Conservation (phyloP, 2,888 invertebrate species). For the Tortrix viridana region DNA sequence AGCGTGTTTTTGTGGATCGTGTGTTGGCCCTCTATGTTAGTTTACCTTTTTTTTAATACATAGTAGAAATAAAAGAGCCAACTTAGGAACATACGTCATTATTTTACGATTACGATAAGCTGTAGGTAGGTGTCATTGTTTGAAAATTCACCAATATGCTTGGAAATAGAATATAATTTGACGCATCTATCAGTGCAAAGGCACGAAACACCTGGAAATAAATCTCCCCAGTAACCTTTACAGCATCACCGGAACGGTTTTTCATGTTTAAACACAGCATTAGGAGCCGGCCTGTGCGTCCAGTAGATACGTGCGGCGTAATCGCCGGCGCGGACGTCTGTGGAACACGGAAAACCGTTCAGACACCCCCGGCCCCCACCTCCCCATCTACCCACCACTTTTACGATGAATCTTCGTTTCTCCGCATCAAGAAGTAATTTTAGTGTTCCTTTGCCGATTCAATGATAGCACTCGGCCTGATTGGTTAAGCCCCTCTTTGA, state of each 20-base stretch:
- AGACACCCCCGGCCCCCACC: slow-evolving; percentile 62
- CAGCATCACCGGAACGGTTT: slow-evolving; percentile 80
- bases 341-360: slow-evolving; percentile 83
- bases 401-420: slow-evolving; percentile 85
- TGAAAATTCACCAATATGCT: not conserved
- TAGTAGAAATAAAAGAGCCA: no score
- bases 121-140: no score
- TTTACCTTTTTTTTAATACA: no score
- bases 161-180: not conserved
- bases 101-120: no score
- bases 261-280: slow-evolving; percentile 81
- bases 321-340: slow-evolving; percentile 78
- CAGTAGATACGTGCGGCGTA: slow-evolving; percentile 75
- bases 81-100: no score
- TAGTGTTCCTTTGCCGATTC: slow-evolving; percentile 84
- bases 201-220: slow-evolving; percentile 48
- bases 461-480: slow-evolving; percentile 84
- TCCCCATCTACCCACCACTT: slow-evolving; percentile 70
- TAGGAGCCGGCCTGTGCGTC: slow-evolving; percentile 68
- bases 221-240: slow-evolving; percentile 70
- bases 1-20: no score
- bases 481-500: slow-evolving; percentile 84
- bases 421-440: slow-evolving; percentile 84
- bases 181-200: not conserved
- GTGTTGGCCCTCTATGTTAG: no score